Base-by-base conservation (phyloP, 1,140 invertebrate genomes). In the Holcopasites calliopsidis region DNA sequence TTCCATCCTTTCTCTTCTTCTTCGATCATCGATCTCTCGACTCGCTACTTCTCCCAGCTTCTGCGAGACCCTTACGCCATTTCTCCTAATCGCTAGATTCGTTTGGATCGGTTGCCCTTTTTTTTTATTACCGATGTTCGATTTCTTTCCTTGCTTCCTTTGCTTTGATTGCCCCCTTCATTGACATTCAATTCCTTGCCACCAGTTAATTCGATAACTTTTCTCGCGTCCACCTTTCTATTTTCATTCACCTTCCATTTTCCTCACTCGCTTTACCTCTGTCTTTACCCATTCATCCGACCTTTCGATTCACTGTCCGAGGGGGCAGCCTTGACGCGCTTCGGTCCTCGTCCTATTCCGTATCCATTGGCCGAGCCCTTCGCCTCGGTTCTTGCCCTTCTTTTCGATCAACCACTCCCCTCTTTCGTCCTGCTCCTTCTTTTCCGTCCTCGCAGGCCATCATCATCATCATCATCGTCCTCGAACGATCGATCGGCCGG, bases 21-120 rank as follows among this genome's bases (percentile, higher is more conserved):
- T 55, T 50, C 69, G 42, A 52, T 44, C 52, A 61, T 64, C 50
- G 69, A 69, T 64, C 49, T 40, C 50, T 55, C 60, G 52, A 58
- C 57, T 57, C 66, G 44, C 57, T 65, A 75, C 79, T 78, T 72
- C 75, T 78, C 82, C 82, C 35, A 60, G 64, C 76, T 76, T 76
- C 72, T 72, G 6, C 13, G 38, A 50, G 3, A 11, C 21, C 18
- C 26, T 31, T 28, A 2, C 28, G 38, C 21, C 26, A 7, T 28
- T 28, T 18, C 40, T 62, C n/a, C 26, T 44, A n/a, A 62, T 62
- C 38, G 3, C 18, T 6, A 2, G 16, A 11, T 60, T 42, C 23
- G 16, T 44, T 6, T 1, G 47, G n/a, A n/a, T 7, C 7, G 47
- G 23, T 21, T 8, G 21, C n/a, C n/a, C 16, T 28, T 28, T 31